Conservation (phyloP, 2,113 vertebrate species). For the Progne subis region DNA sequence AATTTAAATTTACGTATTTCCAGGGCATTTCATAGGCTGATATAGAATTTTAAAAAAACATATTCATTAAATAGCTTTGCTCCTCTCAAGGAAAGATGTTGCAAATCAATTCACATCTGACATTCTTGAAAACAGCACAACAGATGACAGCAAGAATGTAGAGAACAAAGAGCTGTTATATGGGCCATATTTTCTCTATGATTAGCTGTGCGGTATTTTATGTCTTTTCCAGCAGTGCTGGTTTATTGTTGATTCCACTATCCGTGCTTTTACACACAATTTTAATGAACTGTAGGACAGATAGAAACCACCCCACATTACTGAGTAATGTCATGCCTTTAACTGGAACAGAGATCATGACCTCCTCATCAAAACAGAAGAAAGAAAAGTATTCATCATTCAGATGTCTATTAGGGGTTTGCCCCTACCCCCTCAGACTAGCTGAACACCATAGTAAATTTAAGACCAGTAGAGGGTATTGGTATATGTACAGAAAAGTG, state of each 20-base stretch:
- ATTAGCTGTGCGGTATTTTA: constrained; percentile 43
- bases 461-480: constrained; percentile 56
- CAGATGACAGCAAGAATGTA: constrained; percentile 22
- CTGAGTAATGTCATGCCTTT: neutral
- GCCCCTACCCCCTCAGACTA: neutral
- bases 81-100: constrained; percentile 15
- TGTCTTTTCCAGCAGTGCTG: constrained; percentile 12
- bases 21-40: neutral
- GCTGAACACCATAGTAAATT: neutral
- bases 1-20: neutral
- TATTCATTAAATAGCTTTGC: neutral
- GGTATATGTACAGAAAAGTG: neutral
- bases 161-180: constrained; percentile 35
- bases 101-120: constrained; percentile 36
- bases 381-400: neutral
- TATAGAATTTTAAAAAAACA: neutral
- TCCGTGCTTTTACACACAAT: neutral
- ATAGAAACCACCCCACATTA: neutral
- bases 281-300: constrained; percentile 38
- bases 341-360: neutral
- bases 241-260: constrained; percentile 11
- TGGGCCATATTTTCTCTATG: neutral
- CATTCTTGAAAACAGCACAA: neutral
- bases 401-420: neutral
- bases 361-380: neutral